Conservation (phyloP, 2,113 vertebrate genomes). For the Sisor rabdophorus region DNA sequence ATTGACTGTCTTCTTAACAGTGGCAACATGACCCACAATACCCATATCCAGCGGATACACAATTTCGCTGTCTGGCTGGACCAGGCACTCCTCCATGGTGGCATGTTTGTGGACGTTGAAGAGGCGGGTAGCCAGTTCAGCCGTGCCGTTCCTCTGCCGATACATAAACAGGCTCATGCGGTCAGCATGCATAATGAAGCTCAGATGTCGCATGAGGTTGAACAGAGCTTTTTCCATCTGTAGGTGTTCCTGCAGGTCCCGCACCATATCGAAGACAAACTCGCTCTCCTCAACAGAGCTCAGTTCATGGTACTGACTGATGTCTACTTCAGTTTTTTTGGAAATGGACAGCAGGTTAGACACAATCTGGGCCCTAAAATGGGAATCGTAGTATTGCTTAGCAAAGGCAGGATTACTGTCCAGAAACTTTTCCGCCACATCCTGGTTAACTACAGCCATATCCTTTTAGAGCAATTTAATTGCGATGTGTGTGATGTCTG, state of each 20-base stretch:
- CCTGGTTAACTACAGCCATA: slow-evolving; percentile 64
- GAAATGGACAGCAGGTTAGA: slow-evolving; percentile 69
- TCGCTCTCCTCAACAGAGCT: slow-evolving; percentile 80
- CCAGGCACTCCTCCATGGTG: slow-evolving; percentile 77
- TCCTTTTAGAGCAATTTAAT: slow-evolving; percentile 20
- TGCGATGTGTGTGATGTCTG: background rate
- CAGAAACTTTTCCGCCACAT: slow-evolving; percentile 79
- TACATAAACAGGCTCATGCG: slow-evolving; percentile 87
- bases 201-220: slow-evolving; percentile 78
- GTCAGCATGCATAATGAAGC: slow-evolving; percentile 77
- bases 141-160: slow-evolving; percentile 77
- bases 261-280: slow-evolving; percentile 79
- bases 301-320: slow-evolving; percentile 63
- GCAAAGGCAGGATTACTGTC: slow-evolving; percentile 79
- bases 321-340: slow-evolving; percentile 63
- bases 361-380: slow-evolving; percentile 72
- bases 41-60: slow-evolving; percentile 84
- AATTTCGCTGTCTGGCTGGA: slow-evolving; percentile 80
- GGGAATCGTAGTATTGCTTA: slow-evolving; percentile 75
- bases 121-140: slow-evolving; percentile 80
- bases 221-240: slow-evolving; percentile 77
- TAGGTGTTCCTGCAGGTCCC: slow-evolving; percentile 81
- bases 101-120: slow-evolving; percentile 79
- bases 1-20: slow-evolving; percentile 78
- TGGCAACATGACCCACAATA: slow-evolving; percentile 78